phyloP scores from a whole-genome alignment of 1,140 invertebrate genomes.

The Drosophila navojoa region DNA sequence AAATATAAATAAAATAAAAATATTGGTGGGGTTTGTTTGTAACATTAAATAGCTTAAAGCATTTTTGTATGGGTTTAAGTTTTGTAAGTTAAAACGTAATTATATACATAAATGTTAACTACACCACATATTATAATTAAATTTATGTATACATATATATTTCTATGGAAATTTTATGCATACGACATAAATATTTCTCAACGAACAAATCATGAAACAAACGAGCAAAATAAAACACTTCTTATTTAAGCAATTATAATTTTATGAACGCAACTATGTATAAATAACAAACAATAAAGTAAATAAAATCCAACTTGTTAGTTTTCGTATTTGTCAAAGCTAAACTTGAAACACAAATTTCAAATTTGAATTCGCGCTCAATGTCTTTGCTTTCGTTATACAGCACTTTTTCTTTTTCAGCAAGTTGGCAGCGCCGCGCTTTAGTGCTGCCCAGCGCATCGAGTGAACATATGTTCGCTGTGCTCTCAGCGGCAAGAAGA shows the following conservation, averaged over 20 bases:
- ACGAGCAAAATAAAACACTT: slow-evolving; percentile 38
- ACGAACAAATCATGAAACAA: slow-evolving; percentile 58
- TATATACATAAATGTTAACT: slow-evolving; percentile 73
- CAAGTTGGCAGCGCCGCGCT: slow-evolving; percentile 11
- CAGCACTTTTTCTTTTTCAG: neutral
- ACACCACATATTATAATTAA: slow-evolving; percentile 33
- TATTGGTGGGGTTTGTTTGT: slow-evolving; percentile 75
- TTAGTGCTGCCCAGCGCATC: slow-evolving; percentile 33
- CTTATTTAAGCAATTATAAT: slow-evolving; percentile 61
- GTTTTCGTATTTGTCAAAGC: neutral
- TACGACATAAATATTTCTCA: slow-evolving; percentile 56
- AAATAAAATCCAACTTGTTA: slow-evolving; percentile 46
- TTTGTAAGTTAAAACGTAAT: slow-evolving; percentile 80
- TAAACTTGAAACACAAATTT: no score
- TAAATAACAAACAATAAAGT: slow-evolving; percentile 62
- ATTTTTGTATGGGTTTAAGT: slow-evolving; percentile 81
- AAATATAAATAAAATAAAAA: slow-evolving; percentile 46
- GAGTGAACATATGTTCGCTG: slow-evolving; percentile 27
- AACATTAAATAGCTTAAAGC: slow-evolving; percentile 75
- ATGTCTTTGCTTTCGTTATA: neutral
- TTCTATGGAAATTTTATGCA: slow-evolving; percentile 53
- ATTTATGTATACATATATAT: slow-evolving; percentile 24
- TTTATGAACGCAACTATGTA: slow-evolving; percentile 64
- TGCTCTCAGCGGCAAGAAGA: slow-evolving; percentile 39
- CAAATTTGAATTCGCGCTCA: slow-evolving; percentile 22